These are phyloP conservation scores for Ormyrus labotus DNA, from an alignment of 2,888 invertebrate species.

Conservation along the genomic window DNA sequence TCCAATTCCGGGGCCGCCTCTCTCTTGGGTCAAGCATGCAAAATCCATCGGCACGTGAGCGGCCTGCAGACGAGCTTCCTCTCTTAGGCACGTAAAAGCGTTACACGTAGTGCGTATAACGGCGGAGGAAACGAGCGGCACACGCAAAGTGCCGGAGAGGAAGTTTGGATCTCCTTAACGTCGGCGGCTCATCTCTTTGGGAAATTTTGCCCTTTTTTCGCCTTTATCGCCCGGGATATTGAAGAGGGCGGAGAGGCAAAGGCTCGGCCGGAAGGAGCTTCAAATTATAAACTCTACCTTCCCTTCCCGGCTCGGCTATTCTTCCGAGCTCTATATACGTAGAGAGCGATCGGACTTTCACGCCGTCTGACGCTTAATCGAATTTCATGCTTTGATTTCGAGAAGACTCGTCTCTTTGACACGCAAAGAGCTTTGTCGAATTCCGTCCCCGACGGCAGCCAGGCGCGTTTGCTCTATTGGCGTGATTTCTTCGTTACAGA, in stretches of 20 bases:
- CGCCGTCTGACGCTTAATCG: constrained; percentile 23
- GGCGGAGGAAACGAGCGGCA: constrained; percentile 29
- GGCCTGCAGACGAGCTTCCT: constrained; percentile 58
- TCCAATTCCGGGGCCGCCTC: constrained; percentile 51
- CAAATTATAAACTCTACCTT: constrained; percentile 24
- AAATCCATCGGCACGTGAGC: constrained; percentile 68
- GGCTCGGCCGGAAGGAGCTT: not conserved
- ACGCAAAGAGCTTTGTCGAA: constrained; percentile 8
- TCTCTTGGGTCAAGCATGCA: constrained; percentile 66
- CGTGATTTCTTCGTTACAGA: not conserved
- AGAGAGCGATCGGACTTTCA: constrained; percentile 25
- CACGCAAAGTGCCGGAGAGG: not conserved
- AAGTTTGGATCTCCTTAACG: constrained; percentile 17
- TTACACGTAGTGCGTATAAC: constrained; percentile 60
- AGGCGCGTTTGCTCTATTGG: not conserved
- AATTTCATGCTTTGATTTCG: constrained; percentile 39
- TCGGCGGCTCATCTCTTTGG: constrained; percentile 8
- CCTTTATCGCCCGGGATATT: constrained; percentile 17
- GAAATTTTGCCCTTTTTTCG: not conserved
- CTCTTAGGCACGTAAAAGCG: constrained; percentile 36
- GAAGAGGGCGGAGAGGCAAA: not conserved
- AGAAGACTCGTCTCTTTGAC: constrained; percentile 25
- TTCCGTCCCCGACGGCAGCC: not conserved
- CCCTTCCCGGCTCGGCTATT: not conserved
- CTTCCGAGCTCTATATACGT: not conserved